A percentile compares a stretch with the other conserved stretches of the same genome.
Evolutionary conservation across 2,797 vertebrate species (phyloP).

Genomic region (Rhincodon typus): DNA sequence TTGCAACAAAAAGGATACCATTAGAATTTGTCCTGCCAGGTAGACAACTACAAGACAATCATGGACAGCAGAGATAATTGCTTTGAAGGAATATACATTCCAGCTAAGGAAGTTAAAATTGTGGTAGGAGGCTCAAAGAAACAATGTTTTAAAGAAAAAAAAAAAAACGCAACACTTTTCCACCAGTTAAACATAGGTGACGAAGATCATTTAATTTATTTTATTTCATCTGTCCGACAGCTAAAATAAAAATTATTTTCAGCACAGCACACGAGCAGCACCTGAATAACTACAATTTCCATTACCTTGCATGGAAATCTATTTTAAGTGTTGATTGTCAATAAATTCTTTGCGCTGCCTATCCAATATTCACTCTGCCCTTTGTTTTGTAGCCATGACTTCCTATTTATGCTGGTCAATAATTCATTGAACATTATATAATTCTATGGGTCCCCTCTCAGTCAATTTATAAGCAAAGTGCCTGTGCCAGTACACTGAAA

Average conservation of each 20-base stretch:
- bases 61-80: neutral
- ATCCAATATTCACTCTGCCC: neutral
- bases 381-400: neutral
- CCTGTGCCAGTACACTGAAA: no score
- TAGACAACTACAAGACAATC: neutral
- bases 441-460: neutral
- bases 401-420: neutral
- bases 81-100: neutral
- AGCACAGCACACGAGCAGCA: neutral
- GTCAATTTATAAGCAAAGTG: neutral
- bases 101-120: neutral
- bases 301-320: neutral
- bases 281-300: neutral
- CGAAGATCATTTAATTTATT: neutral
- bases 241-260: neutral
- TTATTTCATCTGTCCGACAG: neutral
- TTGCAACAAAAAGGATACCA: neutral
- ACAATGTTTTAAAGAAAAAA: no score
- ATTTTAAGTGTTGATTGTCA: neutral
- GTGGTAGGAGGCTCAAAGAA: neutral
- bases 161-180: neutral
- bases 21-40: neutral
- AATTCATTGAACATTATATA: neutral
- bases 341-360: neutral
- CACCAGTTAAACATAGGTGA: neutral